Conservation (phyloP, 2,797 vertebrate species). For the Malurus leucopterus region DNA sequence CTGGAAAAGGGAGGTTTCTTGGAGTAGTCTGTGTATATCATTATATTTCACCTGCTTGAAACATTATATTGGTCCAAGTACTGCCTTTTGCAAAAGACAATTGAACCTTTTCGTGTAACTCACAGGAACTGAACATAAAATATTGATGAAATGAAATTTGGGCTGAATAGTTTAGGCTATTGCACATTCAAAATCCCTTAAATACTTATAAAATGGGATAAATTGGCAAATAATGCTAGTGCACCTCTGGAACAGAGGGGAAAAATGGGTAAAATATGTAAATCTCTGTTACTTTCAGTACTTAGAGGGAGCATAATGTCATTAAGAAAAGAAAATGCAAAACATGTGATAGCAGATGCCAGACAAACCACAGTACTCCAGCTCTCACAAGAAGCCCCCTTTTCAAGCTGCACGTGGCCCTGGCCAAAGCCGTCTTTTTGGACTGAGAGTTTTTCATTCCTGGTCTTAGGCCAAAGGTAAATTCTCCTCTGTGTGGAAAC, state of each 20-base stretch:
- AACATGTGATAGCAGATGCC: constrained; percentile 40
- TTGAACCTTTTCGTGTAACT: neutral
- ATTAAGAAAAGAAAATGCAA: constrained; percentile 49
- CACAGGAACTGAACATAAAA: neutral
- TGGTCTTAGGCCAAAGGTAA: constrained; percentile 36
- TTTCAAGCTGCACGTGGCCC: neutral
- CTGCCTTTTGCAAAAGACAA: neutral
- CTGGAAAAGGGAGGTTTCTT: neutral
- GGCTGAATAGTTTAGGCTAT: neutral
- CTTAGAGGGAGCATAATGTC: constrained; percentile 17
- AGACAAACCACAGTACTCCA: constrained; percentile 16
- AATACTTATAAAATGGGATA: neutral
- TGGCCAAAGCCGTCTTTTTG: constrained; percentile 5
- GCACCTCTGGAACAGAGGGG: neutral
- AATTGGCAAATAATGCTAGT: neutral
- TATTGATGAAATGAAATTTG: neutral
- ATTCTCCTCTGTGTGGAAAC: constrained; percentile 21
- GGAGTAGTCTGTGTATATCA: neutral
- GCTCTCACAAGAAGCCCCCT: constrained; percentile 34
- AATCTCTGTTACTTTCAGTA: neutral
- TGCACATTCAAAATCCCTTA: neutral
- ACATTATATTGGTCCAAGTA: neutral
- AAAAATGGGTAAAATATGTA: constrained; percentile 11
- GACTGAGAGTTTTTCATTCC: neutral
- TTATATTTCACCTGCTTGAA: neutral